Base-by-base conservation (phyloP, 2,888 invertebrate species). In the Lottia gigantea region DNA sequence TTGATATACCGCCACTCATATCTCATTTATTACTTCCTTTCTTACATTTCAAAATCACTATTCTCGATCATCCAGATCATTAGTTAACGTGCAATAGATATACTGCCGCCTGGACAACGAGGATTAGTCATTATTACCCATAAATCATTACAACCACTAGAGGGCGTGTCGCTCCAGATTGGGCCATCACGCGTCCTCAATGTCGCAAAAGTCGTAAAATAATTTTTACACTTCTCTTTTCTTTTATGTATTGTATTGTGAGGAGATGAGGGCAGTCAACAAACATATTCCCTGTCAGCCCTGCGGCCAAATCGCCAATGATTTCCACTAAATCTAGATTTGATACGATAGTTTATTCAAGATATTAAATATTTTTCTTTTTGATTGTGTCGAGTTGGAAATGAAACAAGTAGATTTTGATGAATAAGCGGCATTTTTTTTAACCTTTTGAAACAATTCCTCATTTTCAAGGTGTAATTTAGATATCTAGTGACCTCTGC, bases 381-480 rank as follows among this genome's bases (percentile, higher is more conserved):
- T 55, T 55, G 19, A 19, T 23, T 55, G 19, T 55, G 55, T 23
- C 55, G 11, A 55, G 11, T 19, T 55, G 55, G 55, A 55, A 55
- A 55, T 23, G 23, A 55, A 40, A 40, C 55, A 55, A 23, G 4
- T 19, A 23, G 55, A 55, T 55, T 55, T 55, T 55, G 55, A 55
- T 55, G 55, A 55, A 55, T 55, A 55, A 55, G 55, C 55, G 55
- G 55, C 55, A 55, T n/a, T 55, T 55, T 55, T 31, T 55, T 55
- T 55, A 19, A 23, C 19, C 55, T 23, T 55, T 55, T 23, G 7
- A 19, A 55, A 55, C 23, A 19, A 55, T 55, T 55, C 23, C 19
- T 19, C 55, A 55, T 55, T 23, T 55, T 55, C 55, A 19, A 55
- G 19, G 19, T 55, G 19, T 23, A 55, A 23, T 55, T 23, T 55